phyloP scores from a whole-genome alignment of 2,113 vertebrate genomes.

The Ammospiza nelsoni region DNA sequence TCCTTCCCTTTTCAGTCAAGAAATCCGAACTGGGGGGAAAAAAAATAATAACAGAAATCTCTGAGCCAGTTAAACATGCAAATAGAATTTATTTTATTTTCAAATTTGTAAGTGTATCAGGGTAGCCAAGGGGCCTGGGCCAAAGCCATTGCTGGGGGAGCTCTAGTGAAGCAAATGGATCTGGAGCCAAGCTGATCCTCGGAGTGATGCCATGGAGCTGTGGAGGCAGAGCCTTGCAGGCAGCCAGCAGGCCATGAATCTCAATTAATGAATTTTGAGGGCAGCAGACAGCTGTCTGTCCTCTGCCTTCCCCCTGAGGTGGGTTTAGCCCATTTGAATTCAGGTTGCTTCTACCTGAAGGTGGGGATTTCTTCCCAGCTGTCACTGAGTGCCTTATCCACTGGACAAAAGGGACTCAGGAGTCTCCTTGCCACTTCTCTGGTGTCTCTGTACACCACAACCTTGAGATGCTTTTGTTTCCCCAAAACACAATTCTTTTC shows the following conservation, averaged over 20 bases:
- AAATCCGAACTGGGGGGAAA: not conserved
- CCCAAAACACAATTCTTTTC: not conserved
- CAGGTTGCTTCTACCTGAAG: not conserved
- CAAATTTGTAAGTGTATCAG: slow-evolving; percentile 23
- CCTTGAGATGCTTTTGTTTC: not conserved
- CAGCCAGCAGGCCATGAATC: not conserved
- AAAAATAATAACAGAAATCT: not conserved
- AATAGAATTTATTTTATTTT: slow-evolving; percentile 57
- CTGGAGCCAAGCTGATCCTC: slow-evolving; percentile 55
- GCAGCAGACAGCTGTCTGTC: slow-evolving; percentile 4
- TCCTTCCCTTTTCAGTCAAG: slow-evolving; percentile 24
- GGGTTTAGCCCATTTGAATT: not conserved
- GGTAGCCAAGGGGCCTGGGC: slow-evolving; percentile 50
- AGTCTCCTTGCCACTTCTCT: not conserved
- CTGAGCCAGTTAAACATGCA: slow-evolving; percentile 56
- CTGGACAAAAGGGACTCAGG: not conserved
- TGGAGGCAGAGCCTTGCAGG: not conserved
- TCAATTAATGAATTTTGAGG: slow-evolving; percentile 4
- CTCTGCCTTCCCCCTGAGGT: not conserved
- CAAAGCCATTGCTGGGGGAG: slow-evolving; percentile 53
- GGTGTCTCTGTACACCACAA: not conserved
- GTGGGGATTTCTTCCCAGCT: not conserved
- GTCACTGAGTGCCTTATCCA: not conserved
- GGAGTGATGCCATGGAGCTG: slow-evolving; percentile 11
- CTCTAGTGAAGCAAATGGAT: slow-evolving; percentile 21